Conservation (phyloP, 2,888 invertebrate species). For the Dryobotodes eremita region DNA sequence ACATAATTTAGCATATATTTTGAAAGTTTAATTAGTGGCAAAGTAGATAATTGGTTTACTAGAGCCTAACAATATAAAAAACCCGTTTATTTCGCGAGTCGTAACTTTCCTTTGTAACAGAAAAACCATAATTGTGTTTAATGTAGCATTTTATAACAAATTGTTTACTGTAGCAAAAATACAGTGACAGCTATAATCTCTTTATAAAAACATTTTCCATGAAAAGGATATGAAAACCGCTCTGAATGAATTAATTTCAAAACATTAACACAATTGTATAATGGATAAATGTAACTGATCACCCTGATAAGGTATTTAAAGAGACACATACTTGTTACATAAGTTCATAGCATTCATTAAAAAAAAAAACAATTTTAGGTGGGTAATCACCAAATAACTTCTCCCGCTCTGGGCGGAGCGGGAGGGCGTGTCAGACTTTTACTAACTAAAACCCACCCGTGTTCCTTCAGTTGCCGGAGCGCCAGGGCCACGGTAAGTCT, state of each 20-base stretch:
- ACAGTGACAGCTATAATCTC: neutral
- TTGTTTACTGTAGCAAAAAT: neutral
- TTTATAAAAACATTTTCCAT: constrained; percentile 2
- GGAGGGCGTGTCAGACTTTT: too few species aligned
- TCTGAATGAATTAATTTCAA: neutral
- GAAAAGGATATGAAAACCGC: neutral
- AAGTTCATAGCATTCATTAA: neutral
- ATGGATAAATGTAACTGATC: neutral
- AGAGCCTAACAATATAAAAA: neutral
- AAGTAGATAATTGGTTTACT: neutral
- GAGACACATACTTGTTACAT: neutral
- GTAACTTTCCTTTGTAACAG: neutral
- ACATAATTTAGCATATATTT: neutral
- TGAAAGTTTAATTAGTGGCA: neutral
- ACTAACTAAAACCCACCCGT: too few species aligned
- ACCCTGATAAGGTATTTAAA: neutral
- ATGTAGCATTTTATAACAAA: neutral
- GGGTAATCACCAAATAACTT: too few species aligned
- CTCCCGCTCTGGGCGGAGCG: too few species aligned
- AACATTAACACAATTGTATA: constrained; percentile 5
- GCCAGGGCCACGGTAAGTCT: too few species aligned
- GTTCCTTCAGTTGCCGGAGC: too few species aligned
- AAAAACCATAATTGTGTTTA: neutral
- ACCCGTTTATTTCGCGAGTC: neutral
- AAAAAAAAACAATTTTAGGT: too few species aligned